These are phyloP conservation scores for Podabrus alpinus DNA, from an alignment of 2,888 invertebrate genomes.

Conservation along the genomic window DNA sequence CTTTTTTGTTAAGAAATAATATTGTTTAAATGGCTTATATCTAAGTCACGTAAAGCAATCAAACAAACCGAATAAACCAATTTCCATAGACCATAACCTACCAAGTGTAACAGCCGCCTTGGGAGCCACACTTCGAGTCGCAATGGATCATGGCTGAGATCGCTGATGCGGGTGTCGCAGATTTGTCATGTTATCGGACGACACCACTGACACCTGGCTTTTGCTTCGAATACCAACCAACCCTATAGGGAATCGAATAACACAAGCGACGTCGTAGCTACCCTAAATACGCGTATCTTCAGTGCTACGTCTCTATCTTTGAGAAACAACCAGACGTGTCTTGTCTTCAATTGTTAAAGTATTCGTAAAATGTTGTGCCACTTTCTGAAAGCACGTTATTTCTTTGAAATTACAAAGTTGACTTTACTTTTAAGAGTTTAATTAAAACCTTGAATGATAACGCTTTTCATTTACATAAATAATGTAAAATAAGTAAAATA, in stretches of 20 bases:
- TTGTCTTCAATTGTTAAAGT: neutral
- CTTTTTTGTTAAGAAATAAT: constrained; percentile 3
- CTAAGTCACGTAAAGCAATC: constrained; percentile 35
- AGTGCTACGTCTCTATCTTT: constrained; percentile 5
- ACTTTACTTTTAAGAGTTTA: neutral
- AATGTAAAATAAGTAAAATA: neutral
- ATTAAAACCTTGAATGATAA: neutral
- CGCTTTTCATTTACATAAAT: neutral
- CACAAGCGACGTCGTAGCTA: constrained; percentile 20
- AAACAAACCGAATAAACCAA: constrained; percentile 34
- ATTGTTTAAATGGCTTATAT: constrained; percentile 12
- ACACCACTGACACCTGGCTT: constrained; percentile 36
- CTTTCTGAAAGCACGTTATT: neutral
- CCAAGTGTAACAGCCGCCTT: constrained; percentile 34
- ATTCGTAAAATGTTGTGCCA: neutral
- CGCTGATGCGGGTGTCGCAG: constrained; percentile 38
- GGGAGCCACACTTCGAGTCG: constrained; percentile 32
- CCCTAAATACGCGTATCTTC: constrained; percentile 16
- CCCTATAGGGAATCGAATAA: constrained; percentile 15
- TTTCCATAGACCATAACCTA: constrained; percentile 33
- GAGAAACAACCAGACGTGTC: constrained; percentile 3
- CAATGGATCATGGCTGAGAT: constrained; percentile 37
- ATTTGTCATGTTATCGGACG: constrained; percentile 40
- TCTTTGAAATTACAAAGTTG: neutral
- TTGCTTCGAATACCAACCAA: constrained; percentile 35